Evolutionary conservation across 2,888 invertebrate species (phyloP).

Genomic region (Athetis lepigone): DNA sequence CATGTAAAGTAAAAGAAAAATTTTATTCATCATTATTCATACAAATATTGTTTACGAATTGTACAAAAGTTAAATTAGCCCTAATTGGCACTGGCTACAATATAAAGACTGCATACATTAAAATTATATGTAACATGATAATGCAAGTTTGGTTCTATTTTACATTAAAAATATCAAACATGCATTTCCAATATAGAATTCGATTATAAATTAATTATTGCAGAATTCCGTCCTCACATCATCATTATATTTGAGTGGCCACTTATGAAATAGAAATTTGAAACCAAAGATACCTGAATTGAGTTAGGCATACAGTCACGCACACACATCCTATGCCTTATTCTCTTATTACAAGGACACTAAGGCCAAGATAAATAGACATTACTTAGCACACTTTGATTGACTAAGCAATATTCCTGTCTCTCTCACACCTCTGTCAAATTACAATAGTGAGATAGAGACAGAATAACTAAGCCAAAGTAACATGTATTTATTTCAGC

Average conservation of each 20-base stretch:
- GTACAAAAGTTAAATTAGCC: constrained; percentile 34
- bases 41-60: constrained; percentile 20
- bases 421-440: no score
- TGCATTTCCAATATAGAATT: constrained; percentile 1
- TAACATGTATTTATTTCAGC: no score
- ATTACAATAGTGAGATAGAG: no score
- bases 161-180: constrained; percentile 10
- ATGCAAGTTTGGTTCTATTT: constrained; percentile 6
- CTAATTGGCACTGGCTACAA: constrained; percentile 48
- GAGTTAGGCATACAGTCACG: neutral
- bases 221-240: constrained; percentile 5
- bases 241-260: neutral
- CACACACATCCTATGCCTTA: neutral
- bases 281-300: neutral
- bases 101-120: constrained; percentile 23
- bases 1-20: neutral
- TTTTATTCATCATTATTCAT: constrained; percentile 28
- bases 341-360: constrained; percentile 1
- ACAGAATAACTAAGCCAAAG: no score
- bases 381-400: no score
- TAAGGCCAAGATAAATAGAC: no score
- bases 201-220: constrained; percentile 15
- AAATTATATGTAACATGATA: constrained; percentile 15
- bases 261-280: neutral
- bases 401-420: no score